These are phyloP conservation scores for Coelogynopora nodosa DNA, from an alignment of 2,888 invertebrate genomes.

Conservation along the genomic window DNA sequence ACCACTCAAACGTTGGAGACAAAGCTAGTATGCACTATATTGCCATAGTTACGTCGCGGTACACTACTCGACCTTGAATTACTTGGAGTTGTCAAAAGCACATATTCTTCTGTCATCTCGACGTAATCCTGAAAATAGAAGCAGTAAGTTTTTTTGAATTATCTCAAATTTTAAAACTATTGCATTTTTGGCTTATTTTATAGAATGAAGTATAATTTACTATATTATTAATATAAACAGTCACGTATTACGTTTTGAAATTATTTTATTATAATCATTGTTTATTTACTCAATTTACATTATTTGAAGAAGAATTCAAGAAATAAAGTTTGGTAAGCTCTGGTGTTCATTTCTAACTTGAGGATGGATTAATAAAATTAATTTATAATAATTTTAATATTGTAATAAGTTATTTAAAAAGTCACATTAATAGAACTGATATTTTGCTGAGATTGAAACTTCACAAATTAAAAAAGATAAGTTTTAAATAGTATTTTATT, in stretches of 20 bases:
- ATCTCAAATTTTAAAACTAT: background rate
- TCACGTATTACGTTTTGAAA: too few species aligned
- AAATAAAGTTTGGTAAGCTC: too few species aligned
- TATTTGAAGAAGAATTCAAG: too few species aligned
- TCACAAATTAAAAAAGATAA: too few species aligned
- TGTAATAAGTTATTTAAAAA: too few species aligned
- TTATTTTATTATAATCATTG: background rate
- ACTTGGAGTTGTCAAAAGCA: background rate
- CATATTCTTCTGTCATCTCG: background rate
- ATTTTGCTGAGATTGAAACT: too few species aligned
- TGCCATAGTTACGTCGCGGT: background rate
- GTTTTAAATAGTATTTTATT: too few species aligned
- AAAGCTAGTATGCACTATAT: background rate
- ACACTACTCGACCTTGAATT: background rate
- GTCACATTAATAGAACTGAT: too few species aligned
- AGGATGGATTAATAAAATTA: too few species aligned
- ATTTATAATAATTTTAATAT: too few species aligned
- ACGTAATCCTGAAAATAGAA: background rate
- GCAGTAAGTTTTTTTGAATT: background rate
- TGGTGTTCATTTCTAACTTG: too few species aligned
- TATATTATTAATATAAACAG: background rate
- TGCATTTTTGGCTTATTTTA: background rate
- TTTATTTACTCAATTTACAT: too few species aligned
- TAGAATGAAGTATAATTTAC: background rate
- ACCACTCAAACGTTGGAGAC: background rate